Base-by-base conservation (phyloP, 92 coral and sea anemone species). In the Paragorgia papillata region DNA sequence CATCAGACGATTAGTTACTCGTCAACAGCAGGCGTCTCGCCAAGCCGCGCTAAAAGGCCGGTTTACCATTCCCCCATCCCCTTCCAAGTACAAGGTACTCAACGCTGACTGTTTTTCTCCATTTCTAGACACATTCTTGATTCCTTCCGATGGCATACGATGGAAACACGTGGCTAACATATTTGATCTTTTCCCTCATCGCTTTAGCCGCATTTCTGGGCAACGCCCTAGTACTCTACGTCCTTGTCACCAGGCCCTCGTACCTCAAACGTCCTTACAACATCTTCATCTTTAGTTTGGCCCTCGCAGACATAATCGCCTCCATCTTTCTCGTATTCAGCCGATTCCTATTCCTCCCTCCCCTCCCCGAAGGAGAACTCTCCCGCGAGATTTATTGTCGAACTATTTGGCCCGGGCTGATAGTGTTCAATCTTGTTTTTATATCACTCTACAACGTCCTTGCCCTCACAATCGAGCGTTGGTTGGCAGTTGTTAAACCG, bases 261-360 rank as follows among this genome's bases (percentile, higher is more conserved):
- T 62, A 81, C 17, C 68, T 91, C 28, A 85, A 87, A 60, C 87
- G 89, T 62, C 80, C 97, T 0, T 91, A 88, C 73, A 89, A 86
- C 63, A 67, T 91, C 7, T 80, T 89, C 7, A 85, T 91, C 9
- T 83, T 91, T 25, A 83, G 89, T 26, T 80, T 91, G 35, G 92
- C 89, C 41, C 59, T 91, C 33, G 86, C 92, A 2, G 97, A 91
- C 69, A 74, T 88, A 33, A 33, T 89, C 27, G 77, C 97, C 4
- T 91, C 90, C 1, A 74, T 91, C 39, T 83, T 89, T 32, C 65
- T 91, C 41, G 78, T 91, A 44, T 62, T 89, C 51, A 90, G 89
- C 0, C 80, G 89, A 3, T 88, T 82, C 75, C 62, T 89, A 26
- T 90, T 84, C 61, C 34, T 84, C 10, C 75, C 75, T 15, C 80